These are phyloP conservation scores for Lobophora halterata DNA, from an alignment of 2,888 invertebrate genomes.

Conservation along the genomic window DNA sequence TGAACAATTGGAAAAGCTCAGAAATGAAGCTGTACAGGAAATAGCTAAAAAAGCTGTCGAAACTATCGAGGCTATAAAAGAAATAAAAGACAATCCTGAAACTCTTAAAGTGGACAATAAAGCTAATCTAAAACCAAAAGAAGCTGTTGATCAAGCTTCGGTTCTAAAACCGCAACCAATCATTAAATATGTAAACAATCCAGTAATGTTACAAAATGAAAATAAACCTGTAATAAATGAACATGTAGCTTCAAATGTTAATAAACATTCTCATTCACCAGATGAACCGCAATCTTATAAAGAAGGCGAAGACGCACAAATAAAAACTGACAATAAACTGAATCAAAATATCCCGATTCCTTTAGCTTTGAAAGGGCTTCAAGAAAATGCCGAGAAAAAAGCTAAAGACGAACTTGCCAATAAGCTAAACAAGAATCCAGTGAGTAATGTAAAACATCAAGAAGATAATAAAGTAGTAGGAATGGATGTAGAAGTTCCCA, in stretches of 20 bases:
- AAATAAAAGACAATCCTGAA: constrained; percentile 49
- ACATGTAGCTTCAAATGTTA: constrained; percentile 7
- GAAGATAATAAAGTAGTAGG: too few relatives aligned
- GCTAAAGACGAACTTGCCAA: constrained; percentile 4
- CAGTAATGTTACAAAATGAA: constrained; percentile 1
- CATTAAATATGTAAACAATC: constrained; percentile 19
- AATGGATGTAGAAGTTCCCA: constrained; percentile 1
- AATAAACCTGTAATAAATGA: constrained; percentile 2
- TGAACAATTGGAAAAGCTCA: constrained; percentile 51
- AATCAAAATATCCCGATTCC: constrained; percentile 51
- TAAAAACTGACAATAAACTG: constrained; percentile 26
- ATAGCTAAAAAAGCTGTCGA: constrained; percentile 72
- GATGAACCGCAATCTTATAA: constrained; percentile 69
- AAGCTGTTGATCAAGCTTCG: constrained; percentile 7
- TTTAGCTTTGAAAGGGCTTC: constrained; percentile 41
- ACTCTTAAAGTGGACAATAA: too few relatives aligned
- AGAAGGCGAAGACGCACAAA: constrained; percentile 56
- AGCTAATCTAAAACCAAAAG: constrained; percentile 1
- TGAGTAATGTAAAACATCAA: too few relatives aligned
- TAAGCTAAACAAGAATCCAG: too few relatives aligned
- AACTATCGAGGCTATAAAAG: constrained; percentile 68
- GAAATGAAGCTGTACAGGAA: constrained; percentile 67
- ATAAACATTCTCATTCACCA: constrained; percentile 50
- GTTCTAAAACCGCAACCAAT: constrained; percentile 14
- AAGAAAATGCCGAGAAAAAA: constrained; percentile 23